Conservation (phyloP, 1,140 invertebrate species). For the Anagrus nilaparvatae region DNA sequence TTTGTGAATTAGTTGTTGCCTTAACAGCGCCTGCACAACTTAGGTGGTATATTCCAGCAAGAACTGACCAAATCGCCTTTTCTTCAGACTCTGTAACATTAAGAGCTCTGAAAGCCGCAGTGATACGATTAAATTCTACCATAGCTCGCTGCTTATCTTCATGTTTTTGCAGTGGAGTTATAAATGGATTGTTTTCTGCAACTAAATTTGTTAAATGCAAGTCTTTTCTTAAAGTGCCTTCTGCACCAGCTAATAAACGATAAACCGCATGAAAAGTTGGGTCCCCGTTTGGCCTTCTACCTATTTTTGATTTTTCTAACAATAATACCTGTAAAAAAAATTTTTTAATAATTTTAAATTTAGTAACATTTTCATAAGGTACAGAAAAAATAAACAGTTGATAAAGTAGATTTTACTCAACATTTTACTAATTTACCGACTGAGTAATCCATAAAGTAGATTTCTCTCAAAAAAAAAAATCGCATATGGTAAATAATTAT, state of each 20-base stretch:
- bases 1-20: conserved; percentile 43
- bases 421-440: neutral
- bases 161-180: conserved; percentile 65
- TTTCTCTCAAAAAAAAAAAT: neutral
- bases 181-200: conserved; percentile 66
- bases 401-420: neutral
- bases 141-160: conserved; percentile 72
- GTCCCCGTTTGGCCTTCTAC: conserved; percentile 57
- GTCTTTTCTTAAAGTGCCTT: conserved; percentile 63
- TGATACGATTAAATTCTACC: conserved; percentile 66
- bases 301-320: conserved; percentile 66
- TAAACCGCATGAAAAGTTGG: conserved; percentile 76
- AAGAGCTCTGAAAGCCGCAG: conserved; percentile 62
- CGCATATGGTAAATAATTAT: conserved; percentile 5
- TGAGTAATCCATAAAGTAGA: conserved; percentile 9
- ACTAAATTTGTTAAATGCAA: conserved; percentile 68
- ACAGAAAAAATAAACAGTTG: neutral
- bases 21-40: conserved; percentile 72
- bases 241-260: conserved; percentile 72
- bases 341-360: neutral
- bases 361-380: neutral
- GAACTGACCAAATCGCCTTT: conserved; percentile 72
- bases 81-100: conserved; percentile 67
- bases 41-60: conserved; percentile 87
- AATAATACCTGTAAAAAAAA: conserved; percentile 48